phyloP scores from a whole-genome alignment of 2,113 vertebrate genomes.

The Eclectus roratus region DNA sequence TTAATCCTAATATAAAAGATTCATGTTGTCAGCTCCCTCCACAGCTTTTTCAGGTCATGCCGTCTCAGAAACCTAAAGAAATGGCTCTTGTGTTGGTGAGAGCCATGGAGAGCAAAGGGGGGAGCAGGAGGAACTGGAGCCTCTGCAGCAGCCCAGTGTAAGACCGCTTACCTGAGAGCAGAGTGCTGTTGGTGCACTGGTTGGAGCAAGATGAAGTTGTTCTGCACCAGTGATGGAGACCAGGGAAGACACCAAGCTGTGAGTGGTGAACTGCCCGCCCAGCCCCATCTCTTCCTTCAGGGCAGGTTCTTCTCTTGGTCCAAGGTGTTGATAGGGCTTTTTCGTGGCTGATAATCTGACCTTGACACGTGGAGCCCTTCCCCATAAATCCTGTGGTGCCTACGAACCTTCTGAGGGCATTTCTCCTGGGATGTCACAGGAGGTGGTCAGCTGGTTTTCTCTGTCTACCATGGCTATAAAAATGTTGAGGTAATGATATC shows the following conservation, averaged over 20 bases:
- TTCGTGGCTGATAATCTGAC: fast-evolving
- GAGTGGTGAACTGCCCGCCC: neutral
- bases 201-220: neutral
- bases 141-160: neutral
- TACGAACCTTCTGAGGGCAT: neutral
- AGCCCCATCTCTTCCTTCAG: neutral
- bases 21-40: neutral
- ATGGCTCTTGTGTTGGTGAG: neutral
- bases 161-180: neutral
- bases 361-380: neutral
- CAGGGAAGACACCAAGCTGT: neutral
- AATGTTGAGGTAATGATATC: neutral
- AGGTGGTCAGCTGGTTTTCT: neutral
- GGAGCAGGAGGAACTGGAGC: neutral
- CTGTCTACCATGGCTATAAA: neutral
- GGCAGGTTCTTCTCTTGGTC: neutral
- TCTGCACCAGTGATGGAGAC: neutral
- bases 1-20: neutral
- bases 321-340: neutral
- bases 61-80: neutral
- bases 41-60: neutral
- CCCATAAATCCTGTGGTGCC: neutral
- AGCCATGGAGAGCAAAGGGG: neutral
- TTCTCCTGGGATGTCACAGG: neutral
- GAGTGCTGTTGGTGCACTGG: too few relatives aligned